A percentile compares a stretch with the other conserved stretches of the same genome.
Evolutionary conservation across 2,888 invertebrate species (phyloP).

Genomic region (Homarus gammarus): DNA sequence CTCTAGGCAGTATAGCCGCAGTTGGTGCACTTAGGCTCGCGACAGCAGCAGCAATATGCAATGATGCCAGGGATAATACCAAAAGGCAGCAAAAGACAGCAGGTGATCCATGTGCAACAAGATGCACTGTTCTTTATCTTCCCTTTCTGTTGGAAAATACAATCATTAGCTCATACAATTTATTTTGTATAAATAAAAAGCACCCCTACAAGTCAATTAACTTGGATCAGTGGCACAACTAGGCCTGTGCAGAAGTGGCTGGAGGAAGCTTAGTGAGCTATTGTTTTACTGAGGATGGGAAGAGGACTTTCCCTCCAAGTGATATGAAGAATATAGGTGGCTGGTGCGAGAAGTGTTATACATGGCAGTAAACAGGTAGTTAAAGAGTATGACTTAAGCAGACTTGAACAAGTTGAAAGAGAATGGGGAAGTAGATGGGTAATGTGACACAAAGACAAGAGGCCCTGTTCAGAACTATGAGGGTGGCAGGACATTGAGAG

Average conservation of each 20-base stretch:
- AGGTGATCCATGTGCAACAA: slow-evolving; percentile 68
- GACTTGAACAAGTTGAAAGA: no score
- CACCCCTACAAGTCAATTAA: neutral
- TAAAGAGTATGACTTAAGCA: no score
- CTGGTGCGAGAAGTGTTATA: no score
- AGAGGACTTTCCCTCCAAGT: no score
- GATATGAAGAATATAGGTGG: no score
- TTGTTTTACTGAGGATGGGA: no score
- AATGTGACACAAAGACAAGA: no score
- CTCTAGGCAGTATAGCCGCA: slow-evolving; percentile 62
- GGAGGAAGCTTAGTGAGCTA: no score
- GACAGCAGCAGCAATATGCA: slow-evolving; percentile 64
- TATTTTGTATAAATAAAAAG: neutral
- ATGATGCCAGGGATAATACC: slow-evolving; percentile 69
- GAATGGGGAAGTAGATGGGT: no score
- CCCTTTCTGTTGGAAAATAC: slow-evolving; percentile 52
- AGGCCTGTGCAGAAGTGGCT: neutral
- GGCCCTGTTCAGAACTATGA: no score
- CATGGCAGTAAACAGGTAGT: no score
- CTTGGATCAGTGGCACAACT: neutral
- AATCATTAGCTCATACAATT: neutral
- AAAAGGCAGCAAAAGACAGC: slow-evolving; percentile 55
- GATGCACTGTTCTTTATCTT: slow-evolving; percentile 65
- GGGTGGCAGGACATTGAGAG: no score
- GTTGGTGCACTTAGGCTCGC: slow-evolving; percentile 62